Percentiles rank a stretch among this genome's conserved stretches.
These are phyloP conservation scores for Sweltsa coloradensis DNA, from an alignment of 1,140 invertebrate species.

Conservation along the genomic window DNA sequence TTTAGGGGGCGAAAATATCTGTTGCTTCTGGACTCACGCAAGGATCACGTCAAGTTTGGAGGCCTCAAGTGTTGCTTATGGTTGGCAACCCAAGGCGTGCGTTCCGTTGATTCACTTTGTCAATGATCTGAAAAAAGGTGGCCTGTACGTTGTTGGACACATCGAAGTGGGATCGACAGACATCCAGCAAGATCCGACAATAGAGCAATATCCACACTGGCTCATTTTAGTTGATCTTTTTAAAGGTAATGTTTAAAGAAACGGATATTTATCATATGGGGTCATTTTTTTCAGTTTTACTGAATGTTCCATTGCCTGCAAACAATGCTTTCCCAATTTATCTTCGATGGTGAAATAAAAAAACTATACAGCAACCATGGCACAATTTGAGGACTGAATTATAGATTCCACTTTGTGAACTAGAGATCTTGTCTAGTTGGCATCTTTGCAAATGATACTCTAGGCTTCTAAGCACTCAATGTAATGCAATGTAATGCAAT, in stretches of 20 bases:
- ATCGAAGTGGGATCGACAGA: slow-evolving; percentile 55
- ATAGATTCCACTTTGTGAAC: no score
- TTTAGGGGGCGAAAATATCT: slow-evolving; percentile 88
- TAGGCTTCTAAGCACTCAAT: no score
- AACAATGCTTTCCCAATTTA: no score
- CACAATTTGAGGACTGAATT: no score
- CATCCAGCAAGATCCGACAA: slow-evolving; percentile 50
- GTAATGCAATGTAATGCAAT: no score
- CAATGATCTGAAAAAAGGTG: slow-evolving; percentile 97
- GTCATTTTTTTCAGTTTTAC: no score
- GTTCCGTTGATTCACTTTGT: slow-evolving; percentile 90
- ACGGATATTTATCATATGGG: no score
- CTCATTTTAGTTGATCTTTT: slow-evolving; percentile 72
- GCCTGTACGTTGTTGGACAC: slow-evolving; percentile 89
- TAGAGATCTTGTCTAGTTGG: no score
- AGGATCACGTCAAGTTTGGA: slow-evolving; percentile 99
- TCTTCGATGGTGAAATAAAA: no score
- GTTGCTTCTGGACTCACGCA: slow-evolving; percentile 84
- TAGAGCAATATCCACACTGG: slow-evolving; percentile 75
- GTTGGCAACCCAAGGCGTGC: slow-evolving; percentile 82
- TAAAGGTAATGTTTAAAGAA: slow-evolving; percentile 62
- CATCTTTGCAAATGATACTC: no score
- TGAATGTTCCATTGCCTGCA: no score
- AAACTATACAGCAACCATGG: no score
- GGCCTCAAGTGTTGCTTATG: slow-evolving; percentile 91